phyloP scores from a whole-genome alignment of 2,797 vertebrate species.

The Rallus crepitans region DNA sequence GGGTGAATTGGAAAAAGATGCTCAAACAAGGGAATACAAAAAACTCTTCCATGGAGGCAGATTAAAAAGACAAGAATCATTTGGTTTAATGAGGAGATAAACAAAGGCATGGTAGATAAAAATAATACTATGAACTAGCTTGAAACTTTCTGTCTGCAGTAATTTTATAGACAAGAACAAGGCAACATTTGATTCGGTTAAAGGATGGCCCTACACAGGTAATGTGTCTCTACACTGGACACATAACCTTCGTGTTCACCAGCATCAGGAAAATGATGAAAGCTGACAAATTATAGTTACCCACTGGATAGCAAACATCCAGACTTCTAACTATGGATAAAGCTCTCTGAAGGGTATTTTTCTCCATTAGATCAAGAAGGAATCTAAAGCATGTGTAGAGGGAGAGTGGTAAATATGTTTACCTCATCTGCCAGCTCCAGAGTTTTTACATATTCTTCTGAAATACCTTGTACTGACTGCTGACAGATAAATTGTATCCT shows the following conservation, averaged over 20 bases:
- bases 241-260: neutral
- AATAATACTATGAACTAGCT: neutral
- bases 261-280: neutral
- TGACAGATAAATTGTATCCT: neutral
- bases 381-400: neutral
- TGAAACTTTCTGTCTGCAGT: neutral
- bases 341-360: neutral
- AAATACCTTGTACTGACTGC: neutral
- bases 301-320: neutral
- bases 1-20: neutral
- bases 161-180: neutral
- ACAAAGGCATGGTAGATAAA: neutral
- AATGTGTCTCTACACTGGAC: neutral
- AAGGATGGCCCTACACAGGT: neutral
- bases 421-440: fast-evolving
- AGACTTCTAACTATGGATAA: neutral
- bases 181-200: neutral
- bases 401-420: neutral
- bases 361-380: neutral
- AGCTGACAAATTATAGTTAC: neutral
- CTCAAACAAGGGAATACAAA: neutral
- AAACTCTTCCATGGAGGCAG: neutral
- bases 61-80: neutral
- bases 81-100: neutral
- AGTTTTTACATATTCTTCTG: neutral